Base-by-base conservation (phyloP, 2,888 invertebrate genomes). In the Sesia apiformis region DNA sequence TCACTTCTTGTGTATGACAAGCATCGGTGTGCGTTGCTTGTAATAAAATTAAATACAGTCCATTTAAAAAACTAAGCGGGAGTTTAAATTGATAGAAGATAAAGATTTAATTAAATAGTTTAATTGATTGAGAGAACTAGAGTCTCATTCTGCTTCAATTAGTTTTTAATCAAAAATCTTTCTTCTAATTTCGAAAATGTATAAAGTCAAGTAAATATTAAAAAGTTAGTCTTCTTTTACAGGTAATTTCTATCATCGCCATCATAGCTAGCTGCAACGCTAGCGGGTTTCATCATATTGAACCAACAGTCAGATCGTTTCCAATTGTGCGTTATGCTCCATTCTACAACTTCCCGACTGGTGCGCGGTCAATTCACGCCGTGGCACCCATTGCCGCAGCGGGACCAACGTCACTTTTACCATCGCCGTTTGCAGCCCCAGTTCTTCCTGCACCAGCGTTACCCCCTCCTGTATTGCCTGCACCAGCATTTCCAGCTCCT, bases 241-340 rank as follows among this genome's bases (percentile, higher is more conserved):
- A 88, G 88, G 63, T 84, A 53, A 66, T 80, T 69, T 74, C 72
- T 56, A 58, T 68, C 52, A 57, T 77, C 54, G 73, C 76, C 69
- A 59, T 87, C 61, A 77, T 86, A 79, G 83, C 81, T 79, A 81
- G 83, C 72, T 81, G 81, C 52, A 67, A 73, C 56, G 86, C 87
- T 76, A 89, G 89, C 59, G 88, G 86, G 55, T 62, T 88, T 58
- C 84, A 84, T 58, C 84, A 85, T 57, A 51, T 84, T 3, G 55
- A 74, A 51, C 69, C 86, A 56, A 77, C 78, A 53, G 68, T 84
- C 23, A 83, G 76, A 63, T 77, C 88, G 1, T 64, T 78, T 42
- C 81, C 88, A 3, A 69, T 88, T 38, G 88, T 87, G 1, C 76
- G 88, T 59, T 87, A 89, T 64, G 85, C 89, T 51, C 89, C 89